Percentiles rank a stretch among this genome's conserved stretches.
Evolutionary conservation across 2,113 vertebrate species (phyloP).

Genomic region (Corythoichthys intestinalis): DNA sequence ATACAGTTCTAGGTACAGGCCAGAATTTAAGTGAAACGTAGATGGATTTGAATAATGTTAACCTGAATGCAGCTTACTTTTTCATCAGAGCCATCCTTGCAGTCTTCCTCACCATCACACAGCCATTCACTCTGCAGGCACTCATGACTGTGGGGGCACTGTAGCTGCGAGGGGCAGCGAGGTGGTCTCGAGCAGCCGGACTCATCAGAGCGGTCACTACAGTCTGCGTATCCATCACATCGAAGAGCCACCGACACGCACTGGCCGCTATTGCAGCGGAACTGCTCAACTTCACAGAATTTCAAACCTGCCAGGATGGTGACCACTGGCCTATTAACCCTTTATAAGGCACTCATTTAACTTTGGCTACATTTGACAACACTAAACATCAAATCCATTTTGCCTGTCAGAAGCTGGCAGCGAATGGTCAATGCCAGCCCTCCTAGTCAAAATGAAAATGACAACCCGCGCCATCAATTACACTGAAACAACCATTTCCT

Average conservation of each 20-base stretch:
- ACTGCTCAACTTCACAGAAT: constrained; percentile 63
- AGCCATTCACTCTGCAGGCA: constrained; percentile 82
- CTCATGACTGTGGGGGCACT: constrained; percentile 72
- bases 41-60: background rate
- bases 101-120: constrained; percentile 83
- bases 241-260: constrained; percentile 75
- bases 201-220: constrained; percentile 83
- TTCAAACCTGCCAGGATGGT: constrained; percentile 50
- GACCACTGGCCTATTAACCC: background rate
- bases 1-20: constrained; percentile 68
- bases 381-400: background rate
- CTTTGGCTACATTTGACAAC: no score
- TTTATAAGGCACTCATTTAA: no score
- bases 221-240: constrained; percentile 83
- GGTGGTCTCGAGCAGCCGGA: constrained; percentile 68
- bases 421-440: no score
- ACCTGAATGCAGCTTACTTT: constrained; percentile 60
- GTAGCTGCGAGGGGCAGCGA: constrained; percentile 65
- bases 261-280: constrained; percentile 78
- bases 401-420: no score
- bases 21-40: background rate
- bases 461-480: no score
- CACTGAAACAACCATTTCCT: no score
- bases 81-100: constrained; percentile 82
- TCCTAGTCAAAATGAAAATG: no score